Evolutionary conservation across 1,140 invertebrate species (phyloP).

Genomic region (Leptinotarsa defecta): DNA sequence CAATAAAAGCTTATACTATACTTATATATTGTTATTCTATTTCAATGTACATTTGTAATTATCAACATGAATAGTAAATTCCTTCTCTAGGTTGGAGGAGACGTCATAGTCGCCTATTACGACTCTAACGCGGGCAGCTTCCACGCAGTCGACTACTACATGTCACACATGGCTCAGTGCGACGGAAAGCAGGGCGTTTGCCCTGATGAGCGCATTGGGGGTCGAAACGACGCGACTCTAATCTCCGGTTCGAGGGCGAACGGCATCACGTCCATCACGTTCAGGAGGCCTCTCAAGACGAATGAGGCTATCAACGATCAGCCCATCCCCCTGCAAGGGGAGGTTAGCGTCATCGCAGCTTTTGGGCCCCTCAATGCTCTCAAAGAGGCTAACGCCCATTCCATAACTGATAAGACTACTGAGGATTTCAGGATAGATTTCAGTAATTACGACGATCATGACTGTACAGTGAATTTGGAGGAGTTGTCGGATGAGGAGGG

Average conservation of each 20-base stretch:
- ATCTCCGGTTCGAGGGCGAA: slow-evolving; percentile 74
- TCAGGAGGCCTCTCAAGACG: slow-evolving; percentile 74
- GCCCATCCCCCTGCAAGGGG: slow-evolving; percentile 67
- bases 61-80: background rate
- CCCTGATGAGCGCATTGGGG: slow-evolving; percentile 80
- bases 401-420: slow-evolving; percentile 71
- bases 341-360: slow-evolving; percentile 78
- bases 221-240: slow-evolving; percentile 77
- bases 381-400: slow-evolving; percentile 83
- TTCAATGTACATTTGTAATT: no score
- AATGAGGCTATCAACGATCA: slow-evolving; percentile 73
- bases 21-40: no score
- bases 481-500: slow-evolving; percentile 59
- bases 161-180: slow-evolving; percentile 81
- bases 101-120: slow-evolving; percentile 84
- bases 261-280: slow-evolving; percentile 79
- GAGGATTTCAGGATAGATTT: slow-evolving; percentile 79
- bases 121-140: slow-evolving; percentile 71
- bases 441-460: slow-evolving; percentile 53
- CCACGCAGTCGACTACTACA: slow-evolving; percentile 82
- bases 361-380: slow-evolving; percentile 80
- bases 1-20: no score
- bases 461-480: slow-evolving; percentile 52
- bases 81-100: slow-evolving; percentile 67
- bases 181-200: slow-evolving; percentile 83